Percentiles rank a stretch among this genome's conserved stretches.
Evolutionary conservation across 2,113 vertebrate genomes (phyloP).

Genomic region (Pachyramphus minor): DNA sequence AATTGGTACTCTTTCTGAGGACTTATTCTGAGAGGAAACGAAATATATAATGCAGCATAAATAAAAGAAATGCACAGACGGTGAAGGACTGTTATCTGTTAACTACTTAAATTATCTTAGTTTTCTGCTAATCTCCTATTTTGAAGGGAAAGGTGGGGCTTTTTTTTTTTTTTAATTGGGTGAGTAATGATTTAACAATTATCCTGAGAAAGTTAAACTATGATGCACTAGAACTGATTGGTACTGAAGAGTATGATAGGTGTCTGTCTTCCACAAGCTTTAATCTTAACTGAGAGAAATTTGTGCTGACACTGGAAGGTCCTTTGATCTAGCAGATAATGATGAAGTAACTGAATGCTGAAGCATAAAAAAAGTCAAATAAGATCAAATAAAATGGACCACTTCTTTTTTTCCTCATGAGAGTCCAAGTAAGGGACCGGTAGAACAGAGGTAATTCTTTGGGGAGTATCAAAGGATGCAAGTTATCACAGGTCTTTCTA

Average conservation of each 20-base stretch:
- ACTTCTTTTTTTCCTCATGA: background rate
- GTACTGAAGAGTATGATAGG: background rate
- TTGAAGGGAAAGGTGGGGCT: background rate
- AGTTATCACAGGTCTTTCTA: background rate
- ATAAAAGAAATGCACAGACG: background rate
- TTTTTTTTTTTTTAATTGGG: background rate
- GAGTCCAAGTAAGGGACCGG: background rate
- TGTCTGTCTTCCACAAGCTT: background rate
- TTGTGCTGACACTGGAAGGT: background rate
- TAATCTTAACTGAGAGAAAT: background rate
- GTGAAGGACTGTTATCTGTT: conserved; percentile 32
- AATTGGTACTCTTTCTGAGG: background rate
- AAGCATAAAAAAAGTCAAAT: background rate
- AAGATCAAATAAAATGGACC: background rate
- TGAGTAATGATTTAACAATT: background rate
- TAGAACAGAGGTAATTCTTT: background rate
- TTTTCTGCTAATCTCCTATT: background rate
- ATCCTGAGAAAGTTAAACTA: background rate
- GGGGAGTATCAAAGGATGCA: background rate
- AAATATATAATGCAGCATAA: background rate
- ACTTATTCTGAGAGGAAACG: background rate
- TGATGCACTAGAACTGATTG: background rate
- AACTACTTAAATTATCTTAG: background rate
- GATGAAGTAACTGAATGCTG: background rate
- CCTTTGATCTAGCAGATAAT: background rate